Evolutionary conservation across 2,113 vertebrate genomes (phyloP), one percentile per base, ranked within the genome.

Genomic region (Pao palembangensis): DNA sequence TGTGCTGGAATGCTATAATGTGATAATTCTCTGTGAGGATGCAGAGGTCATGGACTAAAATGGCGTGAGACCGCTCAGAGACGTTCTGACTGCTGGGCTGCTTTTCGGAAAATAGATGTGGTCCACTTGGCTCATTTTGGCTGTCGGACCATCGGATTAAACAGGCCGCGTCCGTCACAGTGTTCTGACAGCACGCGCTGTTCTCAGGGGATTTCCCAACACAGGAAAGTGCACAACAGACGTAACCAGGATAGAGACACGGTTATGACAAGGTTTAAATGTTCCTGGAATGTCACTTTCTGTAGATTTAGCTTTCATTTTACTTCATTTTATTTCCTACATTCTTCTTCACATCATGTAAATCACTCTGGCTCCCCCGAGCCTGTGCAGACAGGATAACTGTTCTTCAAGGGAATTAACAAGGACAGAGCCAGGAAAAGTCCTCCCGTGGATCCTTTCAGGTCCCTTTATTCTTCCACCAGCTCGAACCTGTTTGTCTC

Each of bases 371-470:
- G 76, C 88, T 86, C 47, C 86, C 90, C 85, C 84, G 85, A 85
- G 79, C 61, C 61, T 82, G 69, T 67, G 75, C 84, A 81, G 83
- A 79, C 79, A 79, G 81, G 81, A 82, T 84, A 82, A 81, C 75
- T 62, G 76, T 76, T 83, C 83, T 88, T 79, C 81, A 78, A 64
- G 73, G 78, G 86, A 90, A 91, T 90, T 75, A 84, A 79, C 75
- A 81, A 64, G 88, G 89, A 88, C 88, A 88, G 85, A 80, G 87
- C 89, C 89, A 89, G 85, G 88, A 89, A 8, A 91, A 91, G 88
- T 90, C 87, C 87, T 89, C 85, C 89, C 89, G 88, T 88, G 85
- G 80, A 90, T 89, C 84, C 88, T 88, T 89, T 88, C 83, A 88
- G 67, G 85, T 84, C 80, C 62, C 80, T 81, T 85, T 87, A 85